Evolutionary conservation across 1,140 invertebrate species (phyloP), one percentile per base, ranked within the genome.

Genomic region (Cherax quadricarinatus): DNA sequence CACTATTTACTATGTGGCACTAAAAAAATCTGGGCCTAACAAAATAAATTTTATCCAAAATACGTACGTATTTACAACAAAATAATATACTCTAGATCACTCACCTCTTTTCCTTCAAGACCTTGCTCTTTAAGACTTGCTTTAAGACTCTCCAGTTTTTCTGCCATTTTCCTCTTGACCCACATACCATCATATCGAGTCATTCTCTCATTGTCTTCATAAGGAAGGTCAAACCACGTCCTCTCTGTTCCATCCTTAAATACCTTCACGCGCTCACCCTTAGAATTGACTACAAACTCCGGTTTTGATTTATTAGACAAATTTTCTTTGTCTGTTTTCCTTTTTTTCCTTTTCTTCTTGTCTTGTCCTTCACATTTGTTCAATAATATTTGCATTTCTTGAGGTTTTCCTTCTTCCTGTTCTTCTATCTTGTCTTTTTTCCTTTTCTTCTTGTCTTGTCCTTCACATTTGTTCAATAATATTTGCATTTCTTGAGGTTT

Each of bases 161-260:
- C 57, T 0, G 86, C 89, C 89, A 91, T 85, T 41, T 79, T 83
- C 73, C 24, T 60, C 41, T 91, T 91, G 48, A 91, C 83, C 89
- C 89, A 91, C 82, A 91, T 86, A 30, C 49, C 60, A 7, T 91
- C 83, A 66, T 91, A 91, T 16, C 89, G 70, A 21, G 89, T 91
- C 89, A 91, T 91, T 62, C 57, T n/a, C 5, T 85, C 66, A 81
- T 57, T 80, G 30, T 91, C 89, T 80, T 91, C 89, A 70, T 91
- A 91, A 5, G 89, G 89, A 21, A 91, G 89, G 53, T 91, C 89
- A 86, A 91, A 86, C 89, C 89, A 91, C 9, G 89, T 79, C 41
- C 83, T 91, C 41, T 91, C 53, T 80, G 73, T 91, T 1, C 89
- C 89, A 86, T 91, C 75, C 14, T 75, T 51, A 41, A 85, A 75